Percentiles rank a stretch among this genome's conserved stretches.
phyloP scores from a whole-genome alignment of 2,113 vertebrate genomes.

The Recurvirostra avosetta region DNA sequence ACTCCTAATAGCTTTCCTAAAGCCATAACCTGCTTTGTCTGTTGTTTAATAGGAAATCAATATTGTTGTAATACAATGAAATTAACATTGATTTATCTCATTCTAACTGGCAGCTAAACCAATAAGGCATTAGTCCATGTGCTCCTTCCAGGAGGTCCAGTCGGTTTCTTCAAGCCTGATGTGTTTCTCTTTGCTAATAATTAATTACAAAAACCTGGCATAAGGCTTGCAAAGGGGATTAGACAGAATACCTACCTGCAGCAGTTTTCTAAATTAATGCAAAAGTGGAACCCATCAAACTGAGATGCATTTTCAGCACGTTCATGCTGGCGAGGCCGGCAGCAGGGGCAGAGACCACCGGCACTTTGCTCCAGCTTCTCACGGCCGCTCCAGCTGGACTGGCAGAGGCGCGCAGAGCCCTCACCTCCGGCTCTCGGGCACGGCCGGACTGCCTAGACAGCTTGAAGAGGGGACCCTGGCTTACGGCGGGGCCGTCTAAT shows the following conservation, averaged over 20 bases:
- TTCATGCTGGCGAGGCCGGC: not conserved
- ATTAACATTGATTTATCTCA: conserved; percentile 71
- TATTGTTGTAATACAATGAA: conserved; percentile 68
- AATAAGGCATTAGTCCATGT: not conserved
- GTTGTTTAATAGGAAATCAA: conserved; percentile 70
- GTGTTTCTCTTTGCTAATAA: conserved; percentile 30
- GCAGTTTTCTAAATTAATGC: not conserved
- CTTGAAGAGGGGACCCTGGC: not conserved
- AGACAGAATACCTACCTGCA: not conserved
- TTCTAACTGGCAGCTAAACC: conserved; percentile 55
- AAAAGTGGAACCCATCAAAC: not conserved
- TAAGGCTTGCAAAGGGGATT: not conserved
- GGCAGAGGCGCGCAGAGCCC: no score
- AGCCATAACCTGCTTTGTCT: conserved; percentile 63
- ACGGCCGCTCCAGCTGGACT: fast-evolving
- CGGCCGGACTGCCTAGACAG: not conserved
- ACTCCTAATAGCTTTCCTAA: conserved; percentile 56
- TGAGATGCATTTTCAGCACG: not conserved
- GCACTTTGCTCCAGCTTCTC: fast-evolving
- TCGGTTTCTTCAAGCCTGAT: not conserved
- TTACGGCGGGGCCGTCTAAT: fast-evolving
- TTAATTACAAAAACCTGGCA: conserved; percentile 26
- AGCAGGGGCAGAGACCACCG: not conserved
- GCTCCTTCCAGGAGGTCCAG: not conserved
- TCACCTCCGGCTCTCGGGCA: no score